Percentiles rank a stretch among this genome's conserved stretches.
Conservation (phyloP, 1,140 invertebrate genomes). For the Coboldia fuscipes region DNA sequence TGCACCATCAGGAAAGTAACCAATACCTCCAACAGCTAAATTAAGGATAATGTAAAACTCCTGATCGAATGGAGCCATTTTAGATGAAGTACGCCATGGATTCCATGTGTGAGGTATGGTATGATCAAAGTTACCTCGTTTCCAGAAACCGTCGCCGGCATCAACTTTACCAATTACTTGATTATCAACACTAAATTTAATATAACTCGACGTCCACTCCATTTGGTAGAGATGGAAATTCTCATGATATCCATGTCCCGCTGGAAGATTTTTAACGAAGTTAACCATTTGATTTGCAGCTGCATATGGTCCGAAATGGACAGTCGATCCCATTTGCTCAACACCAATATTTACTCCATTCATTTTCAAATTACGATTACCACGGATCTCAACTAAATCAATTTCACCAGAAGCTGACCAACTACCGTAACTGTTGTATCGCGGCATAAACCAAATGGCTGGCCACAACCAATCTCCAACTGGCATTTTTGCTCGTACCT, state of each 20-base stretch:
- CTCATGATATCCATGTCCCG: slow-evolving; percentile 9
- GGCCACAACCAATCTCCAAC: slow-evolving; percentile 53
- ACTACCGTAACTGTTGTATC: slow-evolving; percentile 26
- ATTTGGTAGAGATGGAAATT: slow-evolving; percentile 9
- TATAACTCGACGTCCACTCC: slow-evolving; percentile 7
- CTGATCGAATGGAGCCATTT: slow-evolving; percentile 32
- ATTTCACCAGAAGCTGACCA: slow-evolving; percentile 34
- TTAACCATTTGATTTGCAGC: slow-evolving; percentile 25
- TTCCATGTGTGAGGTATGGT: slow-evolving; percentile 8
- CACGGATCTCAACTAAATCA: slow-evolving; percentile 30
- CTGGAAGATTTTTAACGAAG: slow-evolving; percentile 21
- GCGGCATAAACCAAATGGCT: slow-evolving; percentile 38
- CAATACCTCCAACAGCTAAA: slow-evolving; percentile 1
- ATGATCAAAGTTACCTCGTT: slow-evolving; percentile 11
- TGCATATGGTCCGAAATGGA: slow-evolving; percentile 38
- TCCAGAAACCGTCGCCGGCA: slow-evolving; percentile 15
- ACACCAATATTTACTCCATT: slow-evolving; percentile 31
- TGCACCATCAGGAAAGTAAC: background rate
- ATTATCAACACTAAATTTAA: slow-evolving; percentile 9
- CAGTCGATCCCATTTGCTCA: slow-evolving; percentile 29
- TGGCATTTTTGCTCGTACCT: slow-evolving; percentile 46
- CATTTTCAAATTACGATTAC: slow-evolving; percentile 26
- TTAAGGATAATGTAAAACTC: slow-evolving; percentile 11
- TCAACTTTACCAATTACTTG: slow-evolving; percentile 10
- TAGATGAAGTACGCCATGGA: slow-evolving; percentile 19